These are phyloP conservation scores for Busseola fusca DNA, from an alignment of 2,888 invertebrate genomes.

Conservation along the genomic window DNA sequence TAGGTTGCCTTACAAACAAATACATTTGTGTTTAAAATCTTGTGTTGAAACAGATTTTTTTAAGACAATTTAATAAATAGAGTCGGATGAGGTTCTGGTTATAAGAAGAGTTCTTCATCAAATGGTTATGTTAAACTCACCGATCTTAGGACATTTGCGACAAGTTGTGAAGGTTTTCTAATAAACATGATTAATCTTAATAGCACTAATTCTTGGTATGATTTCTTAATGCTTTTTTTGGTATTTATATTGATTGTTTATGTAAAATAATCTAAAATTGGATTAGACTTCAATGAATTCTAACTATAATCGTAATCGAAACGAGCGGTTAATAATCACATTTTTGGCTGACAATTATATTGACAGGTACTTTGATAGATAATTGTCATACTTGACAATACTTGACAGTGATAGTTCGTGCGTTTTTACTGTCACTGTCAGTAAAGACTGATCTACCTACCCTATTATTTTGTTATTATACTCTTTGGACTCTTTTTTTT, in stretches of 20 bases:
- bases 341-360: background rate
- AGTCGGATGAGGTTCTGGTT: background rate
- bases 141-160: conserved; percentile 38
- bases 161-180: conserved; percentile 42
- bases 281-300: background rate
- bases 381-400: background rate
- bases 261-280: background rate
- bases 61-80: no score
- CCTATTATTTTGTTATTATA: no score
- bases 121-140: conserved; percentile 38
- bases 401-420: background rate
- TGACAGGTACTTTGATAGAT: background rate
- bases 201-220: background rate
- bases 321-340: no score
- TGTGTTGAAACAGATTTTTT: background rate
- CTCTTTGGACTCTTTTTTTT: no score
- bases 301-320: background rate
- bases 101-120: background rate
- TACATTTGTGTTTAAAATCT: background rate
- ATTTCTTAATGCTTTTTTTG: background rate
- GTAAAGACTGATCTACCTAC: no score
- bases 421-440: no score
- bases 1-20: conserved; percentile 72
- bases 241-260: background rate
- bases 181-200: conserved; percentile 56